Evolutionary conservation across 2,797 vertebrate species (phyloP).

Genomic region (Syncerus caffer): DNA sequence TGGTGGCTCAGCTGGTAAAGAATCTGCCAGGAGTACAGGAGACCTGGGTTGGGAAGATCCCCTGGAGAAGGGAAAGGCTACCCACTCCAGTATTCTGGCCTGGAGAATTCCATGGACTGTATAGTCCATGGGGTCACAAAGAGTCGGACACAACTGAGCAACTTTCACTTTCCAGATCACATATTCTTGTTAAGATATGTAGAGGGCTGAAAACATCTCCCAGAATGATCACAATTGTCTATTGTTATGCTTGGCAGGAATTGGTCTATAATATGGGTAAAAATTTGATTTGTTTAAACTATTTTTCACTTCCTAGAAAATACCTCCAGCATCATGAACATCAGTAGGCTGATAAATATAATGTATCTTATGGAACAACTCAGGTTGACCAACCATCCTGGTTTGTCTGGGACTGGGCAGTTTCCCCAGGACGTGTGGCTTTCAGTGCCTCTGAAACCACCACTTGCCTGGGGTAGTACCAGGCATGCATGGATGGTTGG

Average conservation of each 20-base stretch:
- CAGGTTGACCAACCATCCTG: too few relatives aligned
- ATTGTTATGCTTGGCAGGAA: not conserved
- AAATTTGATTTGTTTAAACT: not conserved
- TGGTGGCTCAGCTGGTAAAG: not conserved
- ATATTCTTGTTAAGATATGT: not conserved
- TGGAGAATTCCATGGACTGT: not conserved
- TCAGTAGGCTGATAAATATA: not conserved
- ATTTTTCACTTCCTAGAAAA: not conserved
- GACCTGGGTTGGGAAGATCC: not conserved
- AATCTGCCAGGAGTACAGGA: not conserved
- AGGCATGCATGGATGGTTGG: not conserved
- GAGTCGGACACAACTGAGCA: accelerated
- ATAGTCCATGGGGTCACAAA: not conserved
- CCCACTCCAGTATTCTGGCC: not conserved
- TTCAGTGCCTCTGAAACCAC: not conserved
- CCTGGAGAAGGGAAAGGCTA: not conserved
- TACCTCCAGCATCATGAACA: not conserved
- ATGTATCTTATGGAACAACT: not conserved
- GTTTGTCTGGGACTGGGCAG: not conserved
- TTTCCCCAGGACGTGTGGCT: accelerated
- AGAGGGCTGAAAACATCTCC: not conserved
- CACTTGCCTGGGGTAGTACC: not conserved
- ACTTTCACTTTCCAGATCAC: not conserved
- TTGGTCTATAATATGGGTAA: not conserved
- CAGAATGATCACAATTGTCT: not conserved